These are phyloP conservation scores for Pherbina coryleti DNA, from an alignment of 2,888 invertebrate genomes.

Conservation along the genomic window DNA sequence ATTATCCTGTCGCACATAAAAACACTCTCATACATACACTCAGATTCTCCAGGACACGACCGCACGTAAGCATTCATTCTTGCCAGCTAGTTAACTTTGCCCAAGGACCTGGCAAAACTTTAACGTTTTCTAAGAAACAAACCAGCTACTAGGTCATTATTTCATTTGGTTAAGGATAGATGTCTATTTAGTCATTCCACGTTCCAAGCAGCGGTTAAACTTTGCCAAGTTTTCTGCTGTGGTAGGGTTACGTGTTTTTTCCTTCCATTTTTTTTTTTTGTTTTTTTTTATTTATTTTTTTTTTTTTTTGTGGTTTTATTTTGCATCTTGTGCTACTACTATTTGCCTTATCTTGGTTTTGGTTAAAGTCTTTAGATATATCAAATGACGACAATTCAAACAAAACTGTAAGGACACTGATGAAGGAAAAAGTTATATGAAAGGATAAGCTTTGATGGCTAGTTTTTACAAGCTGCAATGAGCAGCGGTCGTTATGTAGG, in stretches of 20 bases:
- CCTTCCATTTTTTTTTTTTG: no score
- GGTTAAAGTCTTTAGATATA: constrained; percentile 1
- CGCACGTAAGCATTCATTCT: neutral
- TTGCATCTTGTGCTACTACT: neutral
- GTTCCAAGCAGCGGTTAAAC: constrained; percentile 33
- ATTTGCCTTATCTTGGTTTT: neutral
- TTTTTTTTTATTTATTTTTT: no score
- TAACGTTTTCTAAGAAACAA: neutral
- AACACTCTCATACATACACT: constrained; percentile 21
- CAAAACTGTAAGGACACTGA: no score
- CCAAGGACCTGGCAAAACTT: neutral
- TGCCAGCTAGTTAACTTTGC: constrained; percentile 3
- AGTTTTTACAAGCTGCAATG: no score
- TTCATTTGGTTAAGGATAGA: constrained; percentile 12
- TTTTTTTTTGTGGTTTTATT: neutral
- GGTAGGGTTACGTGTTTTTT: neutral
- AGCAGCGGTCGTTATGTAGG: no score
- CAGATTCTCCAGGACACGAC: neutral
- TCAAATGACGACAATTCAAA: no score
- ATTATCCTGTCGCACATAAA: constrained; percentile 29
- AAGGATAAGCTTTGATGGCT: no score
- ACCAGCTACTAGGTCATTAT: constrained; percentile 15
- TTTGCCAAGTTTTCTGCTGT: constrained; percentile 22
- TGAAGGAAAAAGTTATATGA: no score
- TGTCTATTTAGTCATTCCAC: constrained; percentile 34